A percentile compares a stretch with the other conserved stretches of the same genome.
Evolutionary conservation across 2,797 vertebrate genomes (phyloP).

Genomic region (Peromyscus aztecus): DNA sequence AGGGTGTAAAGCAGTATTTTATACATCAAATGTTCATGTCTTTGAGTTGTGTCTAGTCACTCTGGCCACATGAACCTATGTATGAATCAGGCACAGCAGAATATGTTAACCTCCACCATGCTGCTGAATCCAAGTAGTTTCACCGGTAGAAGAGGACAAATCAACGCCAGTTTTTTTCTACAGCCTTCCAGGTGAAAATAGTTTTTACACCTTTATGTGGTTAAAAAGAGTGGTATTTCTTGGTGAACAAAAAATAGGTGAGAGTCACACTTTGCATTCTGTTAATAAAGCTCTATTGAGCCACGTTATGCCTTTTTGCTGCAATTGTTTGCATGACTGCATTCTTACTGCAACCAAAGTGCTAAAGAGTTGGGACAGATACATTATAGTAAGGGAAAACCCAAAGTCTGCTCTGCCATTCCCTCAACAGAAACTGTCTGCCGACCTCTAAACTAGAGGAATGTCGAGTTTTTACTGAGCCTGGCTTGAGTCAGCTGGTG

Average conservation of each 20-base stretch:
- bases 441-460: background rate
- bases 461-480: background rate
- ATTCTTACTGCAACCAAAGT: background rate
- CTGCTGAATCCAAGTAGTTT: background rate
- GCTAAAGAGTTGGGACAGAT: background rate
- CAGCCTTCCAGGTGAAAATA: background rate
- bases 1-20: background rate
- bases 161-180: background rate
- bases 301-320: background rate
- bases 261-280: background rate
- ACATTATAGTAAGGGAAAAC: background rate
- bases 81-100: background rate
- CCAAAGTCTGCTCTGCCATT: background rate
- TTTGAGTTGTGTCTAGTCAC: background rate
- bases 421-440: background rate
- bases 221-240: slow-evolving; percentile 27
- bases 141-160: no score
- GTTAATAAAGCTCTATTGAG: background rate
- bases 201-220: background rate
- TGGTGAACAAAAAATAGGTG: background rate
- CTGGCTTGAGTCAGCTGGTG: background rate
- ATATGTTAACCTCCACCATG: background rate
- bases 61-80: background rate
- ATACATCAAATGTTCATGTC: background rate
- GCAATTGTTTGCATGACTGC: background rate